phyloP scores from a whole-genome alignment of 2,797 vertebrate species.

The Craterocephalus amniculus region DNA sequence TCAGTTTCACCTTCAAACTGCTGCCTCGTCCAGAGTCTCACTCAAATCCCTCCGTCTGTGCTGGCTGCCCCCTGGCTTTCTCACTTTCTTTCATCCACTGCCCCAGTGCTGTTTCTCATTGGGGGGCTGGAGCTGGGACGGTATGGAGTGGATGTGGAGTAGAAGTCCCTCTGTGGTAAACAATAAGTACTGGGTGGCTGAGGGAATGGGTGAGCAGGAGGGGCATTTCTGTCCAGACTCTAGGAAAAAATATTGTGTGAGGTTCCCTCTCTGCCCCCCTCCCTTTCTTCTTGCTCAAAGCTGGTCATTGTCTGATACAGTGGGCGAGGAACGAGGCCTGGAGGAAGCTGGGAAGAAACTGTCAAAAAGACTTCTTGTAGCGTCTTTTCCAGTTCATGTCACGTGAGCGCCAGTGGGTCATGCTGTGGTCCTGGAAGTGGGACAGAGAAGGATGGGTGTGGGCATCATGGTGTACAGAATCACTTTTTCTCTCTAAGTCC shows the following conservation, averaged over 20 bases:
- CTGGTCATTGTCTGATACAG: constrained; percentile 65
- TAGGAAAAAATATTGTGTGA: constrained; percentile 52
- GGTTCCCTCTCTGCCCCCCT: constrained; percentile 31
- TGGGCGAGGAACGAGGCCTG: constrained; percentile 62
- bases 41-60: constrained; percentile 50
- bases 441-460: constrained; percentile 51
- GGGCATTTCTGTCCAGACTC: constrained; percentile 26
- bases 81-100: constrained; percentile 36
- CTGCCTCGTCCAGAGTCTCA: constrained; percentile 44
- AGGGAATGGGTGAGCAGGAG: constrained; percentile 6
- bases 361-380: constrained; percentile 39
- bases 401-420: constrained; percentile 49
- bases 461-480: constrained; percentile 27
- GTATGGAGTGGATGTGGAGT: constrained; percentile 44
- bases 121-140: constrained; percentile 48
- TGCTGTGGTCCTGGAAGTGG: constrained; percentile 56
- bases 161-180: constrained; percentile 53
- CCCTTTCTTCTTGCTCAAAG: constrained; percentile 49
- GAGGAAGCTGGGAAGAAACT: constrained; percentile 58
- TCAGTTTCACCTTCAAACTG: constrained; percentile 55
- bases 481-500: background rate
- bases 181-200: constrained; percentile 50
- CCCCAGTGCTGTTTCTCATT: constrained; percentile 29
- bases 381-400: constrained; percentile 33
- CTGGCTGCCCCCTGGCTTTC: constrained; percentile 37